Evolutionary conservation across 2,113 vertebrate species (phyloP), one percentile per base, ranked within the genome.

Genomic region (Ptychochromis oligacanthus): DNA sequence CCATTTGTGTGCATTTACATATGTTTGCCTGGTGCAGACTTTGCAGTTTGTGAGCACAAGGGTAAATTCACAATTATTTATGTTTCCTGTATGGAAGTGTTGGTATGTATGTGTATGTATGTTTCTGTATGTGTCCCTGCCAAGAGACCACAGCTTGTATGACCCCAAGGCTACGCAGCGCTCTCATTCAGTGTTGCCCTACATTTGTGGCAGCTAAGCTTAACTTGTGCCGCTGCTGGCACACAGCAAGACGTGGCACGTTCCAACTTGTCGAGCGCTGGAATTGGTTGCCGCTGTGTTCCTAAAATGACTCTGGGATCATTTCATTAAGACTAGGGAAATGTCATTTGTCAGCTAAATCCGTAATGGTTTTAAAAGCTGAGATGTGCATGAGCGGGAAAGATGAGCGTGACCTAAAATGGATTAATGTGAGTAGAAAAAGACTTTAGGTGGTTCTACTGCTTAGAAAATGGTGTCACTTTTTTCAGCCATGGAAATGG

Each of bases 111-210:
- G 82, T 13, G 38, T 80, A 13, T 74, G 75, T 82, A 43, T 83
- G 11, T 59, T 38, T 67, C 15, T 89, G 65, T 52, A 77, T 61
- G 81, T 40, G 43, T 83, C 46, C 14, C 65, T 64, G 43, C 77
- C 43, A 34, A 80, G 62, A 85, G 70, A 75, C 77, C 34, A 24
- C 55, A 81, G 88, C 91, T 78, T 81, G 61, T 24, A 54, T 87
- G 91, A 91, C 90, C 92, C 87, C 81, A 79, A 79, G 90, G 93
- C 91, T 82, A 82, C 75, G 31, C 56, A 2, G 61, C 43, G 43
- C 77, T 82, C 84, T 84, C 75, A 55, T 88, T 92, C 86, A 49
- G 77, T 2, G 40, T n/a, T 92, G 93, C 61, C 92, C 92, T 93
- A 92, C 82, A 92, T 93, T 93, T 43, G 78, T 81, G 65, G 82